Base-by-base conservation (phyloP, 2,113 vertebrate genomes). In the Hippocampus abdominalis region DNA sequence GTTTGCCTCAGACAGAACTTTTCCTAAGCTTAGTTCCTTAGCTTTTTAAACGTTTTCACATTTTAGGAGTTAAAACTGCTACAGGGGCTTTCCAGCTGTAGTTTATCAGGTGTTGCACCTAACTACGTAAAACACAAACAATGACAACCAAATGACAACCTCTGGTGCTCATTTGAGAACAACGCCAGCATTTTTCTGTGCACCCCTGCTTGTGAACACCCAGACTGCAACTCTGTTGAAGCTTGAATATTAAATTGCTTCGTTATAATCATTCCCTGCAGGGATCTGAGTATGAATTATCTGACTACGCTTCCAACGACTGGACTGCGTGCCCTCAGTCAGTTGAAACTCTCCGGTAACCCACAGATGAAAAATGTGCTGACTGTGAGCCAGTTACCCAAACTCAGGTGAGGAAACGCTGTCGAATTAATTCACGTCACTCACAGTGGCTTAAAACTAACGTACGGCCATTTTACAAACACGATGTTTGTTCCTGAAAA, bases 331-430 rank as follows among this genome's bases (percentile, higher is more conserved):
- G 81, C 91, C 8, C 85, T 99, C 70, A 96, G 93, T 84, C 97
- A 98, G 29, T 91, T 99, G 64, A 99, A 98, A 77, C 93, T 99
- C 68, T 90, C 93, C 16, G 96, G 95, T 65, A 99, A 99, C 84
- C 86, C 91, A 3, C 88, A 94, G 62, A 75, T 98, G 89, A 97
- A 95, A 76, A 94, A 92, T 74, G 90, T 93, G 27, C 88, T 99
- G 71, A 79, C 89, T 72, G 92, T 95, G 1, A 94, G 94, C 83
- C 94, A 93, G 76, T 93, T 98, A 0, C 91, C 92, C 57, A 97
- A 96, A 84, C 94, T 99, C 81, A 92, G 95, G 96, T 98, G 70
- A 81, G 86, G 18, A 60, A 64, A 32, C n/a, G 53, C 11, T n/a
- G 36, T 21, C 13, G n/a, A 23, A 42, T 63, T 1, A 63, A 29